Conservation (phyloP, 2,888 invertebrate species). For the Pimpla rufipes region DNA sequence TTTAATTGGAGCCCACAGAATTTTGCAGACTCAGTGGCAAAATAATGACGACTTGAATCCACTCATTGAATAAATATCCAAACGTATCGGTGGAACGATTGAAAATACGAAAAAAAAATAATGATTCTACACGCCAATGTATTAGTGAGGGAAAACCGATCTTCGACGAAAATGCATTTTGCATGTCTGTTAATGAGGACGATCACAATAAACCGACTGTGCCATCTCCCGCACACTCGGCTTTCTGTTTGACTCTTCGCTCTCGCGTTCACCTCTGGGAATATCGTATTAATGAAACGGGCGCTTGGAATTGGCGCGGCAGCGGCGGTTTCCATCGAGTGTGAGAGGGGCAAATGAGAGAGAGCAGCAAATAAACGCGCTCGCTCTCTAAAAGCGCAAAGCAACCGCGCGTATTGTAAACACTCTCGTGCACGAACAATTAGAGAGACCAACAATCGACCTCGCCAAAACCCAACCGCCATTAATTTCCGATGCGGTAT, state of each 20-base stretch:
- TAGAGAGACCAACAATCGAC: constrained; percentile 36
- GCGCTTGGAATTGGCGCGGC: constrained; percentile 53
- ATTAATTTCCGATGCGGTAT: constrained; percentile 58
- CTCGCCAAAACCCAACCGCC: constrained; percentile 39
- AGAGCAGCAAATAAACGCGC: not conserved
- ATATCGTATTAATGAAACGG: constrained; percentile 78
- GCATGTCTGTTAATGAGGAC: constrained; percentile 76
- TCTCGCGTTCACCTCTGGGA: constrained; percentile 66
- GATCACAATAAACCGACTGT: constrained; percentile 67
- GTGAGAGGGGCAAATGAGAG: too few relatives aligned
- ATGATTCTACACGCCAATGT: not conserved
- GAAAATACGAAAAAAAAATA: constrained; percentile 5
- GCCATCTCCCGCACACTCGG: constrained; percentile 38
- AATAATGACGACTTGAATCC: not conserved
- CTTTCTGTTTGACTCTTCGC: constrained; percentile 28
- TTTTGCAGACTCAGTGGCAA: not conserved
- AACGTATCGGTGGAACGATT: not conserved
- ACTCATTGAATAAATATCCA: too few relatives aligned
- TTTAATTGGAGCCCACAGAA: not conserved
- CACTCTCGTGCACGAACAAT: constrained; percentile 59
- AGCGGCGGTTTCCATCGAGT: constrained; percentile 15
- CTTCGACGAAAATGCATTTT: constrained; percentile 72
- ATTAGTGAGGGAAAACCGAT: constrained; percentile 19
- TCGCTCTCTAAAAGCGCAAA: constrained; percentile 46
- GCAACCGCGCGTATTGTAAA: constrained; percentile 43